phyloP scores from a whole-genome alignment of 2,888 invertebrate genomes.

The Ephialtes manifestator region DNA sequence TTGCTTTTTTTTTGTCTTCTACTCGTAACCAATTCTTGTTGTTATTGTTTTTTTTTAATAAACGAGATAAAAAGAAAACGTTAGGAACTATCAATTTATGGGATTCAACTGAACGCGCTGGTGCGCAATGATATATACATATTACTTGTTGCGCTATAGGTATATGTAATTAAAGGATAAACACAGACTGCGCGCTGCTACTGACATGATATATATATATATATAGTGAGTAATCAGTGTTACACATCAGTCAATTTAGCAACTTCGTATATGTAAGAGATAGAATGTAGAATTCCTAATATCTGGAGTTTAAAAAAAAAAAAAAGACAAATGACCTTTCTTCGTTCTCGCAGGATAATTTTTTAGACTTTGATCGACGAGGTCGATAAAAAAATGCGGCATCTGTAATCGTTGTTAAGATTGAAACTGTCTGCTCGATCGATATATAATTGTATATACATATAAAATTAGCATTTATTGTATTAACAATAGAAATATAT shows the following conservation, averaged over 20 bases:
- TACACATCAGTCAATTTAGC: not conserved
- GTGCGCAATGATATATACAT: conserved; percentile 46
- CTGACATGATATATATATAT: not conserved
- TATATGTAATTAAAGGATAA: conserved; percentile 52
- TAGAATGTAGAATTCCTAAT: not conserved
- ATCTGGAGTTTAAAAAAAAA: not conserved
- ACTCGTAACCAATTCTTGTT: too few relatives aligned
- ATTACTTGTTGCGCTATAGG: conserved; percentile 40
- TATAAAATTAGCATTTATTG: not conserved
- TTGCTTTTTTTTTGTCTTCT: too few relatives aligned
- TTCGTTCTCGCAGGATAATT: not conserved
- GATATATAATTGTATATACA: not conserved
- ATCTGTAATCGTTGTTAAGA: not conserved
- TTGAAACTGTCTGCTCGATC: not conserved
- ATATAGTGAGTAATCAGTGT: not conserved
- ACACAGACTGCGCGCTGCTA: conserved; percentile 28
- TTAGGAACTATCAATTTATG: conserved; percentile 31
- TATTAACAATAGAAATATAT: too few relatives aligned
- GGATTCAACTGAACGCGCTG: conserved; percentile 56
- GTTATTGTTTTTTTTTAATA: too few relatives aligned
- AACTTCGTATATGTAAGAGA: not conserved
- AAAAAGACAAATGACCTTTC: not conserved
- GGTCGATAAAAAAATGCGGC: not conserved
- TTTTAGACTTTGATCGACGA: not conserved
- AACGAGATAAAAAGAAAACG: conserved; percentile 23